Evolutionary conservation across 2,113 vertebrate species (phyloP), one percentile per base, ranked within the genome.

Genomic region (Cheirogaleus medius): DNA sequence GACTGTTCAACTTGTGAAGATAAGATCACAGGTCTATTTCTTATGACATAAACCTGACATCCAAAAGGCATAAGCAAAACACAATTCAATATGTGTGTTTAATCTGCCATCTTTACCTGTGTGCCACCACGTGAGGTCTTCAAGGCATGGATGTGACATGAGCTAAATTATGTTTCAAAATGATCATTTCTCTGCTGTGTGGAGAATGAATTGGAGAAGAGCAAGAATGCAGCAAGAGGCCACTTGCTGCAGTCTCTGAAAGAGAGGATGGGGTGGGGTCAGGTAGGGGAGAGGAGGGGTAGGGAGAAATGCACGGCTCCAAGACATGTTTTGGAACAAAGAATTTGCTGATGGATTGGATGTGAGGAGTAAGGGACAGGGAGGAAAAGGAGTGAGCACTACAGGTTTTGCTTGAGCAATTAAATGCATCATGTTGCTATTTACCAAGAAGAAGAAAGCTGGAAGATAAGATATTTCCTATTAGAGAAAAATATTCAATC

Each of bases 341-440:
- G n/a, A 25, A 49, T 34, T 83, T 47, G 42, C 76, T 84, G 20
- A 56, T 34, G 73, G 47, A 15, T 18, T 39, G 47, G 10, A 66
- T 44, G 5, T 44, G 60, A 47, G 27, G 34, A 47, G 4, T n/a
- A 13, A 42, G 14, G 37, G n/a, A 34, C 27, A 78, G 56, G 42
- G 13, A 52, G 34, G 42, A 8, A 39, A 13, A 42, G 5, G 1
- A 1, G 0, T 12, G 0, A 66, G 18, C 0, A 6, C 42, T 56
- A 7, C 12, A 21, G 2, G 0, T 69, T 74, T 52, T 87, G 14
- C 64, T 60, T 44, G 7, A 93, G 32, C 25, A 69, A 17, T 10
- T 20, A 37, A 73, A 17, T 39, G 6, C 39, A 37, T 1, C 18
- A 47, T 1, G 9, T 25, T 68, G 7, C 44, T 74, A 4, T 17